Evolutionary conservation across 1,140 invertebrate genomes (phyloP).

Genomic region (Gryllus bimaculatus): DNA sequence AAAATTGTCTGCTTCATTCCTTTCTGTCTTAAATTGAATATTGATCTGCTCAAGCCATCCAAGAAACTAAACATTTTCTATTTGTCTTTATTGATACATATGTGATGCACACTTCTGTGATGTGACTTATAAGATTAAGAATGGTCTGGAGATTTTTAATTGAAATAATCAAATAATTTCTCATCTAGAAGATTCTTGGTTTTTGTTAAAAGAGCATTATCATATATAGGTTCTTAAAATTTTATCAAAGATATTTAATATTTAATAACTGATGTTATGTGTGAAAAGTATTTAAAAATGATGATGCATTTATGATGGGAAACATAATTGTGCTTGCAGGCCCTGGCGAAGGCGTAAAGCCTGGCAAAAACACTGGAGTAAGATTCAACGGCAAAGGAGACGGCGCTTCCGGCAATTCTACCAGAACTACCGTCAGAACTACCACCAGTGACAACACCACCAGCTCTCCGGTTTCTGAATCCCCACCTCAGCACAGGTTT

Average conservation of each 20-base stretch:
- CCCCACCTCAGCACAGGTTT: background rate
- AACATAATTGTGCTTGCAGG: constrained; percentile 8
- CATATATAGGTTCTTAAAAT: background rate
- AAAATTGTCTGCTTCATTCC: too few species aligned
- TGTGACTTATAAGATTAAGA: too few species aligned
- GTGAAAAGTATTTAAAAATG: background rate
- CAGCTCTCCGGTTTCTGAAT: background rate
- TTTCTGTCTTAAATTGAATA: too few species aligned
- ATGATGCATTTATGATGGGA: background rate
- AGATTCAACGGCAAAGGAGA: constrained; percentile 2
- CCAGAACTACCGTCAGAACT: constrained; percentile 1
- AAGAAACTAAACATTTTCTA: too few species aligned
- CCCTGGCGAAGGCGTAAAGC: constrained; percentile 19
- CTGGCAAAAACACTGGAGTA: constrained; percentile 17
- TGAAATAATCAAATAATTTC: background rate
- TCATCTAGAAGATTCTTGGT: background rate
- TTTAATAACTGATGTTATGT: background rate
- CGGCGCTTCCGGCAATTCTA: constrained; percentile 15
- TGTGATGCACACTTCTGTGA: too few species aligned
- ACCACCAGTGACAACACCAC: background rate
- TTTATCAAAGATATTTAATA: background rate
- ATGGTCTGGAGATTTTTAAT: background rate
- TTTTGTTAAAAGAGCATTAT: background rate
- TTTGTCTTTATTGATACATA: too few species aligned
- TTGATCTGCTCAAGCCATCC: too few species aligned